These are phyloP conservation scores for Patella depressa DNA, from an alignment of 2,888 invertebrate genomes.

Conservation along the genomic window DNA sequence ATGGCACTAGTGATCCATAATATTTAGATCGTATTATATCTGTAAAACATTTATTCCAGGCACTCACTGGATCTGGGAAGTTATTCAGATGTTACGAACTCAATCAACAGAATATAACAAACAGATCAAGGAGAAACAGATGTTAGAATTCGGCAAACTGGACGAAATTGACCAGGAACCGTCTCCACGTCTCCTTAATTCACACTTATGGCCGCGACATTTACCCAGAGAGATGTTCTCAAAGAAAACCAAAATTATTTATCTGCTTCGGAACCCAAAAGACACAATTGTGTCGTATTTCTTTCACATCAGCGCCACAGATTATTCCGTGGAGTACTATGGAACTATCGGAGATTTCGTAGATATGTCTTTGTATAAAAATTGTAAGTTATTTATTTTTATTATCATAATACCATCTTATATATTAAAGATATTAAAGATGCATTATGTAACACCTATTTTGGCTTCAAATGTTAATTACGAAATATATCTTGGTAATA, in stretches of 20 bases:
- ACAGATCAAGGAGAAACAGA: conserved; percentile 18
- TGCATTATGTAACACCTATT: no score
- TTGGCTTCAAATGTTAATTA: no score
- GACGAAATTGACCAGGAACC: conserved; percentile 19
- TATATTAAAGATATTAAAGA: no score
- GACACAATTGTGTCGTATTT: conserved; percentile 40
- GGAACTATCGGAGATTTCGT: neutral
- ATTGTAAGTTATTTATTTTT: neutral
- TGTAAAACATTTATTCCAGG: conserved; percentile 20
- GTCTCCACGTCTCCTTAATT: conserved; percentile 34
- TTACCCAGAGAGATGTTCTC: conserved; percentile 32
- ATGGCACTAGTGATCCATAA: no score
- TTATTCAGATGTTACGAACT: conserved; percentile 29
- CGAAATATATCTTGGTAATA: no score
- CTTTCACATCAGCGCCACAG: conserved; percentile 17
- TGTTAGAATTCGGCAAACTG: conserved; percentile 28
- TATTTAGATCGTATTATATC: no score
- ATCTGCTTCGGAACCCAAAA: conserved; percentile 35
- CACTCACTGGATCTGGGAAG: conserved; percentile 41
- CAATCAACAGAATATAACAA: conserved; percentile 20
- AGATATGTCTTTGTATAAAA: neutral
- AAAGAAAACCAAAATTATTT: conserved; percentile 35
- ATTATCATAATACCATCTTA: no score
- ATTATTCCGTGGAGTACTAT: neutral
- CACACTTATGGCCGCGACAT: conserved; percentile 26